Percentiles rank a stretch among this genome's conserved stretches.
Conservation (phyloP, 2,888 invertebrate genomes). For the Hemicrepidius hirtus region DNA sequence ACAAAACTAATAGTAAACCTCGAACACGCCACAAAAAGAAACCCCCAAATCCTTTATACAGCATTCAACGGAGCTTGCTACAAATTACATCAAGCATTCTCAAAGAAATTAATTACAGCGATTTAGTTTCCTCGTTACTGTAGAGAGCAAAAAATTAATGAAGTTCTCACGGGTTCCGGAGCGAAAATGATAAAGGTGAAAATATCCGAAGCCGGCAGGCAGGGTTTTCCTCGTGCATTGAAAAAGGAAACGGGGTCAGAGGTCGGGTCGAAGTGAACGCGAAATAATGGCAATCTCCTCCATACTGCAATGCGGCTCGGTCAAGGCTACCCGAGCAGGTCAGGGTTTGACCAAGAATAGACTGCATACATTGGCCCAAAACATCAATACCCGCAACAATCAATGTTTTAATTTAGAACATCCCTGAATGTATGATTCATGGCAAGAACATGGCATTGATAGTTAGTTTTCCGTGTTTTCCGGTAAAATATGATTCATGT, state of each 20-base stretch:
- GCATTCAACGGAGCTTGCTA: neutral
- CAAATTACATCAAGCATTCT: constrained; percentile 29
- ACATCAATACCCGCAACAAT: constrained; percentile 32
- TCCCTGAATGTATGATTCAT: neutral
- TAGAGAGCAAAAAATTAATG: constrained; percentile 24
- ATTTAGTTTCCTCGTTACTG: constrained; percentile 27
- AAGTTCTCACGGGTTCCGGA: constrained; percentile 20
- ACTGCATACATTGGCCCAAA: constrained; percentile 15
- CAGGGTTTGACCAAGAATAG: constrained; percentile 34
- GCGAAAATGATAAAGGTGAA: constrained; percentile 34
- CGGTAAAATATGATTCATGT: neutral
- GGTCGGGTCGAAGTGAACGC: constrained; percentile 26
- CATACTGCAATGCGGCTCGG: constrained; percentile 54
- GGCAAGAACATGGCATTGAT: neutral
- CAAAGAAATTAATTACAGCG: constrained; percentile 21
- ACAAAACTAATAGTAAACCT: too few species aligned
- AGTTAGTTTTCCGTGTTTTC: neutral
- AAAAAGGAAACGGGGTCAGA: constrained; percentile 13
- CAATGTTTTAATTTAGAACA: constrained; percentile 17
- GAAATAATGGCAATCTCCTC: constrained; percentile 42
- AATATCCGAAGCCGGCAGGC: constrained; percentile 26
- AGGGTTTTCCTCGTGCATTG: constrained; percentile 18
- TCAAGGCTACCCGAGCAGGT: constrained; percentile 44
- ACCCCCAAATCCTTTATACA: neutral
- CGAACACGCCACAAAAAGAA: neutral